These are phyloP conservation scores for Drosophila paramelanica DNA, from an alignment of 2,888 invertebrate species.

Conservation along the genomic window DNA sequence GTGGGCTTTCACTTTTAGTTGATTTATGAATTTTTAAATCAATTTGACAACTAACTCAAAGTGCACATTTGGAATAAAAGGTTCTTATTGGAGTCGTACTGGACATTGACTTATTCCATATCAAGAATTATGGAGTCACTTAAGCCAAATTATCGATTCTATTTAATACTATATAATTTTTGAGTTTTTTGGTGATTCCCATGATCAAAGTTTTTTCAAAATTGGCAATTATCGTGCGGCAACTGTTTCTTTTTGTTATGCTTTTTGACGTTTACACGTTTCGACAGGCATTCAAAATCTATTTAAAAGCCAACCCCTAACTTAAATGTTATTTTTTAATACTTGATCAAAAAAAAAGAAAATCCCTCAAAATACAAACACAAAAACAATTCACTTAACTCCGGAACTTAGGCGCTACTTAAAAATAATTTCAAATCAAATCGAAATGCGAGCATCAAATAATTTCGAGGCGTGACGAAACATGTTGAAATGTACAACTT, in stretches of 20 bases:
- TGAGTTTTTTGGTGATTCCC: neutral
- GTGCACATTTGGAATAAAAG: constrained; percentile 7
- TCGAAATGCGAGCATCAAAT: constrained; percentile 52
- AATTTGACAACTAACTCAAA: constrained; percentile 65
- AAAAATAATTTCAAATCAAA: constrained; percentile 46
- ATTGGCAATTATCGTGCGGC: constrained; percentile 1
- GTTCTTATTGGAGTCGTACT: neutral
- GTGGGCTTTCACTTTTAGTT: constrained; percentile 52
- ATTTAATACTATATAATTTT: neutral
- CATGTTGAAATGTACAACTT: constrained; percentile 64
- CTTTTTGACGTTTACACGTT: constrained; percentile 48
- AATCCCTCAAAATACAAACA: constrained; percentile 17
- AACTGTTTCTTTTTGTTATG: constrained; percentile 38
- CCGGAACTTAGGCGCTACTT: constrained; percentile 50
- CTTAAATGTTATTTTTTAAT: constrained; percentile 8
- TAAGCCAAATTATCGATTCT: neutral
- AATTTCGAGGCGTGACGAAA: constrained; percentile 73
- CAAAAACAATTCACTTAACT: constrained; percentile 36
- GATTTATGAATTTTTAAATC: constrained; percentile 78
- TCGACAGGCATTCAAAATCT: constrained; percentile 66
- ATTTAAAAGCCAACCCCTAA: constrained; percentile 31
- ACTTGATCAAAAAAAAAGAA: constrained; percentile 6
- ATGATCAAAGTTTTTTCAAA: neutral
- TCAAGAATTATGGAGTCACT: neutral
- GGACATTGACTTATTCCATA: neutral